These are phyloP conservation scores for Mechanitis mazaeus DNA, from an alignment of 2,888 invertebrate genomes.

Conservation along the genomic window DNA sequence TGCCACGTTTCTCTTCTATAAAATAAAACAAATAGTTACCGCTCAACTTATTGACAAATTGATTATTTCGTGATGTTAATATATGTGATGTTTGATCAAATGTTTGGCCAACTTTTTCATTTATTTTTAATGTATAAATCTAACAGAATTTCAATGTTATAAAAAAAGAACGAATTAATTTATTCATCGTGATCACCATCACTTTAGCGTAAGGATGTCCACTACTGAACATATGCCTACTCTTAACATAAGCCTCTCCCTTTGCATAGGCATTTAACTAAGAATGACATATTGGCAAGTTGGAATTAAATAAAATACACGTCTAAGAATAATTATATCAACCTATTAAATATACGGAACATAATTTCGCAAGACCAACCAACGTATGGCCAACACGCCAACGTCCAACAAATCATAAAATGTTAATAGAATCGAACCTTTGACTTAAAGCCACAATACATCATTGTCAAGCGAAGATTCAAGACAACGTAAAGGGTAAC, in stretches of 20 bases:
- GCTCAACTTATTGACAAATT: constrained; percentile 42
- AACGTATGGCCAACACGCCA: constrained; percentile 23
- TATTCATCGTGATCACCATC: too few relatives aligned
- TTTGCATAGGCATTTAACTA: too few relatives aligned
- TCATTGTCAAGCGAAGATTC: constrained; percentile 56
- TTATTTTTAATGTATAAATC: background rate
- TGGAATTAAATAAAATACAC: too few relatives aligned
- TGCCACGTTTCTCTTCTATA: constrained; percentile 32
- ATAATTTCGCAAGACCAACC: background rate
- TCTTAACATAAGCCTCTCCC: too few relatives aligned
- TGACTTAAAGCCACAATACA: constrained; percentile 62
- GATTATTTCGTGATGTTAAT: constrained; percentile 36
- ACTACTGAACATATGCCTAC: too few relatives aligned
- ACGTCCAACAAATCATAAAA: constrained; percentile 51
- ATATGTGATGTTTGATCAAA: constrained; percentile 22
- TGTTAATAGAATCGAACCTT: constrained; percentile 67
- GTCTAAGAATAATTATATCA: too few relatives aligned
- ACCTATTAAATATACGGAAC: background rate
- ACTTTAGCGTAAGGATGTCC: too few relatives aligned
- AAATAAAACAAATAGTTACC: constrained; percentile 36
- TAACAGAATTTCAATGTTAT: too few relatives aligned
- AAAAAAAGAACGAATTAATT: too few relatives aligned
- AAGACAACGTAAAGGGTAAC: constrained; percentile 35
- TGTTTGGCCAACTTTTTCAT: constrained; percentile 17
- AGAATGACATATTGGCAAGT: too few relatives aligned